Percentiles rank a stretch among this genome's conserved stretches.
phyloP scores from a whole-genome alignment of 2,113 vertebrate genomes.

The Sus scrofa region DNA sequence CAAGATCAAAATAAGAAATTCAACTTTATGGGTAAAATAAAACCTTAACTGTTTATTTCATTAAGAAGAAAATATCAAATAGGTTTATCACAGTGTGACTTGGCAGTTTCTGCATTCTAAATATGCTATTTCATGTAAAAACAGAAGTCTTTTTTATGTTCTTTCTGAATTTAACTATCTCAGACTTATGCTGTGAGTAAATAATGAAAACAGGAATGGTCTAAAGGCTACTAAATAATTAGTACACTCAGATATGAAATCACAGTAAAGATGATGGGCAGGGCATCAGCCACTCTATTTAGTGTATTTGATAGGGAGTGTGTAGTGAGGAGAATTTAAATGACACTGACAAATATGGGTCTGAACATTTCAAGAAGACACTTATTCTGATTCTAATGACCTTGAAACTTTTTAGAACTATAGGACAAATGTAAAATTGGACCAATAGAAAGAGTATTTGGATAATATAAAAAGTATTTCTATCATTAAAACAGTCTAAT shows the following conservation, averaged over 20 bases:
- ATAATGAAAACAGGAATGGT: constrained; percentile 51
- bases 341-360: not conserved
- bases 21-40: constrained; percentile 49
- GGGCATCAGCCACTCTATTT: not conserved
- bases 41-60: constrained; percentile 57
- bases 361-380: not conserved
- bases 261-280: not conserved
- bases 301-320: not conserved
- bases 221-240: constrained; percentile 69
- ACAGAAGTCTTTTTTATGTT: constrained; percentile 11
- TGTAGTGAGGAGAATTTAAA: not conserved
- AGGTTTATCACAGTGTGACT: constrained; percentile 38
- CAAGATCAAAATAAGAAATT: constrained; percentile 41
- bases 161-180: constrained; percentile 50
- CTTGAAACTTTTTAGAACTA: constrained; percentile 4
- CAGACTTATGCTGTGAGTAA: constrained; percentile 55
- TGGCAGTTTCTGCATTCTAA: not conserved
- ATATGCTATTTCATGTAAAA: constrained; percentile 44
- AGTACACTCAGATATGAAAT: constrained; percentile 36
- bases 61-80: constrained; percentile 62
- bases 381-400: not conserved
- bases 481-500: not conserved
- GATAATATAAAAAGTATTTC: not conserved
- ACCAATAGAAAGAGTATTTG: not conserved
- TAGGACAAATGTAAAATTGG: not conserved